phyloP scores from a whole-genome alignment of 2,797 vertebrate genomes.

The Galaxias olidus region DNA sequence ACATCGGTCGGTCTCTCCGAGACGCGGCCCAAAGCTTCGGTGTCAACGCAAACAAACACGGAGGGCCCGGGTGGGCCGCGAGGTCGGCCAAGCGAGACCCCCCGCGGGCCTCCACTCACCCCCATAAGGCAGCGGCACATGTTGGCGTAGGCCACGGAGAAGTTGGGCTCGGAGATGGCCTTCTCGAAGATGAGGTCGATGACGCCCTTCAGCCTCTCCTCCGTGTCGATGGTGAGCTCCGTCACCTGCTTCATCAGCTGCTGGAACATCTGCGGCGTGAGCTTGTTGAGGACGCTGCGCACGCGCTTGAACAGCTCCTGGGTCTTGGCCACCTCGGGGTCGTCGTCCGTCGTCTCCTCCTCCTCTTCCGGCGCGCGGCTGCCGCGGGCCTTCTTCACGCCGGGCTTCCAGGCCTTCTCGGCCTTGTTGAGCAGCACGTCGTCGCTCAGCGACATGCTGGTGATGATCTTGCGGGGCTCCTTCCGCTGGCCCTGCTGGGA shows the following conservation, averaged over 20 bases:
- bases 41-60: too few relatives aligned
- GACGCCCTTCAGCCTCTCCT: slow-evolving; percentile 94
- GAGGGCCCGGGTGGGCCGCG: too few relatives aligned
- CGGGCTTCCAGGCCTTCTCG: slow-evolving; percentile 95
- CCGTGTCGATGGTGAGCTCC: slow-evolving; percentile 91
- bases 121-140: slow-evolving; percentile 99
- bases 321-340: slow-evolving; percentile 82
- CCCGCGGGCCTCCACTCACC: slow-evolving; percentile 81
- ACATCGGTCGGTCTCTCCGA: background rate
- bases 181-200: slow-evolving; percentile 98
- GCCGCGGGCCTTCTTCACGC: slow-evolving; percentile 73
- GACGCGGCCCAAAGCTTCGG: background rate
- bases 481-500: slow-evolving; percentile 91
- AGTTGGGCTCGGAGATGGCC: slow-evolving; percentile 98
- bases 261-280: slow-evolving; percentile 98
- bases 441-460: slow-evolving; percentile 86
- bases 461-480: slow-evolving; percentile 93
- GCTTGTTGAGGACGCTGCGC: slow-evolving; percentile 94
- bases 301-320: slow-evolving; percentile 89
- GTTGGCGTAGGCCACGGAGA: slow-evolving; percentile 98
- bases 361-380: slow-evolving; percentile 40
- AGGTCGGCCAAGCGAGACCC: too few relatives aligned
- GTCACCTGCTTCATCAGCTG: slow-evolving; percentile 96
- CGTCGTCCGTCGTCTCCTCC: slow-evolving; percentile 67
- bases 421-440: slow-evolving; percentile 96